Evolutionary conservation across 2,888 invertebrate species (phyloP).

Genomic region (Heliothis peltigera): DNA sequence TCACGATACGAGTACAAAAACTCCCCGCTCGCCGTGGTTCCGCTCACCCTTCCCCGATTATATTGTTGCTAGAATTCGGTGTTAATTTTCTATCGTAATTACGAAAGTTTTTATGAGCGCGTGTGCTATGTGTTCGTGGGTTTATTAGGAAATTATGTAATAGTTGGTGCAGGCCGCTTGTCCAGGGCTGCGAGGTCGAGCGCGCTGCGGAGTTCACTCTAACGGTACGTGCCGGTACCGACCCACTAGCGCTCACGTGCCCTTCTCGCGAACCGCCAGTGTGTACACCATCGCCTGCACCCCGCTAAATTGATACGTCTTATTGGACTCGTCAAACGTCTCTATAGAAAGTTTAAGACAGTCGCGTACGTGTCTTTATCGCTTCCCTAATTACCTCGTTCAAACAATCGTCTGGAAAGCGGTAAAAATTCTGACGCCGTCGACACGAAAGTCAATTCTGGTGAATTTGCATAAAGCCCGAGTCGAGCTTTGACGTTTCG

Average conservation of each 20-base stretch:
- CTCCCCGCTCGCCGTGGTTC: slow-evolving; percentile 57
- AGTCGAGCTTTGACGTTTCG: slow-evolving; percentile 86
- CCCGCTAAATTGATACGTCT: slow-evolving; percentile 53
- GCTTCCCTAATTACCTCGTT: slow-evolving; percentile 82
- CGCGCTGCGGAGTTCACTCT: slow-evolving; percentile 68
- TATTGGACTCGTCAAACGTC: slow-evolving; percentile 45
- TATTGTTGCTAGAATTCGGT: slow-evolving; percentile 70
- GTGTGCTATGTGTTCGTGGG: slow-evolving; percentile 66
- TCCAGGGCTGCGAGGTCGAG: slow-evolving; percentile 60
- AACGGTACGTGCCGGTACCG: slow-evolving; percentile 80
- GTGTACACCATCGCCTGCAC: slow-evolving; percentile 32
- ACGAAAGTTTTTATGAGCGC: slow-evolving; percentile 70
- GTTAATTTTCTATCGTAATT: slow-evolving; percentile 72
- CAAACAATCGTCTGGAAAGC: slow-evolving; percentile 80
- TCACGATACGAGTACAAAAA: slow-evolving; percentile 72
- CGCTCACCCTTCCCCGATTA: slow-evolving; percentile 69
- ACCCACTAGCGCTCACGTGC: slow-evolving; percentile 59
- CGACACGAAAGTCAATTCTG: slow-evolving; percentile 85
- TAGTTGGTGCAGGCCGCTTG: slow-evolving; percentile 56
- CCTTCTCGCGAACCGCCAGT: slow-evolving; percentile 61
- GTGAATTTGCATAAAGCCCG: slow-evolving; percentile 87
- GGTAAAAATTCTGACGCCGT: slow-evolving; percentile 82
- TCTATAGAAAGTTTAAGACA: slow-evolving; percentile 60
- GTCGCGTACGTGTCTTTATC: slow-evolving; percentile 70
- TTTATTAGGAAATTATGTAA: slow-evolving; percentile 65